Percentiles rank a stretch among this genome's conserved stretches.
These are phyloP conservation scores for Myiozetetes cayanensis DNA, from an alignment of 2,113 vertebrate species.

Conservation along the genomic window DNA sequence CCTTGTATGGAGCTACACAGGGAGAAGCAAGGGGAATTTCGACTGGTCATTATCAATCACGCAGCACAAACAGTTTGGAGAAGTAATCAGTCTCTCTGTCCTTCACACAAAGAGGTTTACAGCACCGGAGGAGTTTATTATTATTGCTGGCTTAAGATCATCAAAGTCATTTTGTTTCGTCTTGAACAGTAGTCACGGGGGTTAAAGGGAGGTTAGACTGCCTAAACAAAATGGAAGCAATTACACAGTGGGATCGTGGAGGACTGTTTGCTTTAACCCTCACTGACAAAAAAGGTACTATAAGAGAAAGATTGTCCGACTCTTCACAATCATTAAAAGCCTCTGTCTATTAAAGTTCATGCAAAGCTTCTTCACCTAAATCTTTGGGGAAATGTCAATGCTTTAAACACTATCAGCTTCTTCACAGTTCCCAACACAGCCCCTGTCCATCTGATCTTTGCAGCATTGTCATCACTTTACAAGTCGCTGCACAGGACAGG, in stretches of 20 bases:
- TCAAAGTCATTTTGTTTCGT: conserved; percentile 71
- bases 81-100: conserved; percentile 62
- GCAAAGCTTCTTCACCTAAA: conserved; percentile 1
- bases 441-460: background rate
- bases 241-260: conserved; percentile 66
- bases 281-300: conserved; percentile 24
- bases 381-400: background rate
- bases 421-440: background rate
- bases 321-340: background rate
- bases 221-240: conserved; percentile 79
- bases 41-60: conserved; percentile 74
- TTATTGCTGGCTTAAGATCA: conserved; percentile 67
- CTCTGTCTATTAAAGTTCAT: background rate
- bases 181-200: conserved; percentile 75
- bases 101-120: conserved; percentile 65
- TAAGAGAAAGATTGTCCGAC: background rate
- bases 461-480: background rate
- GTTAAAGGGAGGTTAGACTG: conserved; percentile 78
- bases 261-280: conserved; percentile 52
- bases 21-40: conserved; percentile 31
- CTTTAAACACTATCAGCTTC: background rate
- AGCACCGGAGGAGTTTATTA: conserved; percentile 73
- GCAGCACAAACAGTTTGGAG: conserved; percentile 68
- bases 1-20: conserved; percentile 14
- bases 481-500: background rate